These are phyloP conservation scores for Lepidothrix coronata DNA, from an alignment of 2,113 vertebrate species.

Conservation along the genomic window DNA sequence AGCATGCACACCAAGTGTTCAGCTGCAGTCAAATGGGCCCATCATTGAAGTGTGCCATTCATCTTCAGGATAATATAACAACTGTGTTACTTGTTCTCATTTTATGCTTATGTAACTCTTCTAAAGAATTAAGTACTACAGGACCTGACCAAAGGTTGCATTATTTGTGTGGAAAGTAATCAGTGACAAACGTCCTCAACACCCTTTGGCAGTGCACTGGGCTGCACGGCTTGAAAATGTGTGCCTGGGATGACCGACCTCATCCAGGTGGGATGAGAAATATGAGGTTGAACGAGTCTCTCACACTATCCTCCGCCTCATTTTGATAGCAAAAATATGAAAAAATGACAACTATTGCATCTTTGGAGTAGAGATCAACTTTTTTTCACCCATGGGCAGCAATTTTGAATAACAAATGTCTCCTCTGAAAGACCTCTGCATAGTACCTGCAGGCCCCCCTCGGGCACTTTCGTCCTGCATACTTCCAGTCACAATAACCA, in stretches of 20 bases:
- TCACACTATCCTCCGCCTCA: not conserved
- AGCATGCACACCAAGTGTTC: not conserved
- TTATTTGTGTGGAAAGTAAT: not conserved
- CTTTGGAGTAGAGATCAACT: not conserved
- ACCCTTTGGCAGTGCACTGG: not conserved
- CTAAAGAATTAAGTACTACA: not conserved
- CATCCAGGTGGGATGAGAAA: not conserved
- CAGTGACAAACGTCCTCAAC: not conserved
- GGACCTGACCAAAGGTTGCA: not conserved
- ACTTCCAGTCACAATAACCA: conserved; percentile 28
- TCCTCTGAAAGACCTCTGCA: conserved; percentile 1
- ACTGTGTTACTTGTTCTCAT: not conserved
- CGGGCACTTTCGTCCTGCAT: not conserved
- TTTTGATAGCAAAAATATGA: not conserved
- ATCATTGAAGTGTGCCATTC: not conserved
- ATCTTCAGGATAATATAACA: not conserved
- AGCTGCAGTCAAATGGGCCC: not conserved
- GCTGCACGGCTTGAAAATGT: fast-evolving
- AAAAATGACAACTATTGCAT: not conserved
- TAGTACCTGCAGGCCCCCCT: conserved; percentile 11
- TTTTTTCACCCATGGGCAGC: not conserved
- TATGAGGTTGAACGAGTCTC: not conserved
- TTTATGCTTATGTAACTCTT: not conserved
- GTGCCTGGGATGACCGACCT: not conserved
- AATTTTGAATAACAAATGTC: conserved; percentile 19